Percentiles rank a stretch among this genome's conserved stretches.
These are phyloP conservation scores for Anguilla megastoma DNA, from an alignment of 2,797 vertebrate species.

Conservation along the genomic window DNA sequence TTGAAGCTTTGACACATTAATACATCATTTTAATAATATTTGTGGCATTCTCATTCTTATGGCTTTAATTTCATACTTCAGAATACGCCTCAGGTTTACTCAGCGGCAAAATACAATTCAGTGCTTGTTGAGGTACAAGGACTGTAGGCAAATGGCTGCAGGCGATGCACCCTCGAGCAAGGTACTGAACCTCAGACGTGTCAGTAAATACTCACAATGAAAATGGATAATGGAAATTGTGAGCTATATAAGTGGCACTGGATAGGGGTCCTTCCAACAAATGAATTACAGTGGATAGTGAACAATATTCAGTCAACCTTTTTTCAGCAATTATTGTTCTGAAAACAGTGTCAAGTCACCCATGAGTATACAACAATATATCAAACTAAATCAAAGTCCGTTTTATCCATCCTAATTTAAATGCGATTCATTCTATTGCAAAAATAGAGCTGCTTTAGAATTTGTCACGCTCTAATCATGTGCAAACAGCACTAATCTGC, in stretches of 20 bases:
- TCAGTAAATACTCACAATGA: neutral
- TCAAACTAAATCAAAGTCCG: too few species aligned
- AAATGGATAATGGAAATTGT: neutral
- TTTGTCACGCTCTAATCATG: too few species aligned
- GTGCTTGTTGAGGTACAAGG: neutral
- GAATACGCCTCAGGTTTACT: neutral
- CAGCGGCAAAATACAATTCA: neutral
- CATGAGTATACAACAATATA: too few species aligned
- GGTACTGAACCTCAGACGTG: neutral
- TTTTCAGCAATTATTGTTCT: neutral
- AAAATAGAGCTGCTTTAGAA: too few species aligned
- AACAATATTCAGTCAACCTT: neutral
- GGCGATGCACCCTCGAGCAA: neutral
- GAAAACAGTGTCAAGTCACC: too few species aligned
- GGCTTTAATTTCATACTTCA: neutral
- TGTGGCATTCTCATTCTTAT: neutral
- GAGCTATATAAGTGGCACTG: neutral
- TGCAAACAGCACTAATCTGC: too few species aligned
- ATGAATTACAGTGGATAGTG: neutral
- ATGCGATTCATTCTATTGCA: too few species aligned
- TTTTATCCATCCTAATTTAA: too few species aligned
- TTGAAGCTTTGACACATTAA: neutral
- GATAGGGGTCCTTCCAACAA: neutral
- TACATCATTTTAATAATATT: neutral
- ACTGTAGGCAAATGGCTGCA: neutral